These are phyloP conservation scores for Sterna hirundo DNA, from an alignment of 2,113 vertebrate genomes.

Conservation along the genomic window DNA sequence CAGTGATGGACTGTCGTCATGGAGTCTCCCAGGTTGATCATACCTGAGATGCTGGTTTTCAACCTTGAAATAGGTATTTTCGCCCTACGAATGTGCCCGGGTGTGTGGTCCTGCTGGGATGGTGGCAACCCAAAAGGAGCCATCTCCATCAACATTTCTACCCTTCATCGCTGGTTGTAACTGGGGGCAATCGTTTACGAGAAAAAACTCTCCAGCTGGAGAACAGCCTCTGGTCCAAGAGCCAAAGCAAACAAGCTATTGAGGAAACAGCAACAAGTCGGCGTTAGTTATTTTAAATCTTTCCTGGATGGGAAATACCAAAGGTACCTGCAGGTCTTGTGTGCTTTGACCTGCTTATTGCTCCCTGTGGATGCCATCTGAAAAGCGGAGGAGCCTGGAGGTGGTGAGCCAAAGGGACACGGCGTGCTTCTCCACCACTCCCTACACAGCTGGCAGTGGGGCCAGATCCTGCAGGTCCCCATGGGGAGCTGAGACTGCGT, in stretches of 20 bases:
- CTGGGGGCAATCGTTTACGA: accelerated
- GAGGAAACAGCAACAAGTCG: not conserved
- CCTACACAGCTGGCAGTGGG: not conserved
- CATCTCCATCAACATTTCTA: not conserved
- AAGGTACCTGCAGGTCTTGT: not conserved
- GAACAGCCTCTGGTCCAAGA: not conserved
- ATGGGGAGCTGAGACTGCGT: not conserved
- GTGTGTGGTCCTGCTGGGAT: too few relatives aligned
- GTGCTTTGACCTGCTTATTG: not conserved
- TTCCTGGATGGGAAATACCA: not conserved
- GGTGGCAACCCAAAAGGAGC: not conserved
- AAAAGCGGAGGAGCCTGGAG: not conserved
- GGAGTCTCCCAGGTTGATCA: not conserved
- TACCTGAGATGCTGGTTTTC: not conserved
- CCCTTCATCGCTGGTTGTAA: too few relatives aligned
- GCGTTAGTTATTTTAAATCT: not conserved
- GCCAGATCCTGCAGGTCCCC: not conserved
- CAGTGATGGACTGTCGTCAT: not conserved
- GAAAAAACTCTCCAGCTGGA: not conserved
- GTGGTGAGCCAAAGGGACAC: not conserved
- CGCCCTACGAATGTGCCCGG: accelerated
- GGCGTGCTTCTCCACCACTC: not conserved
- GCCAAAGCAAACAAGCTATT: not conserved
- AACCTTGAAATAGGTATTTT: not conserved
- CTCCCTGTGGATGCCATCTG: accelerated